phyloP scores from a whole-genome alignment of 2,888 invertebrate genomes.

The Xylota segnis region DNA sequence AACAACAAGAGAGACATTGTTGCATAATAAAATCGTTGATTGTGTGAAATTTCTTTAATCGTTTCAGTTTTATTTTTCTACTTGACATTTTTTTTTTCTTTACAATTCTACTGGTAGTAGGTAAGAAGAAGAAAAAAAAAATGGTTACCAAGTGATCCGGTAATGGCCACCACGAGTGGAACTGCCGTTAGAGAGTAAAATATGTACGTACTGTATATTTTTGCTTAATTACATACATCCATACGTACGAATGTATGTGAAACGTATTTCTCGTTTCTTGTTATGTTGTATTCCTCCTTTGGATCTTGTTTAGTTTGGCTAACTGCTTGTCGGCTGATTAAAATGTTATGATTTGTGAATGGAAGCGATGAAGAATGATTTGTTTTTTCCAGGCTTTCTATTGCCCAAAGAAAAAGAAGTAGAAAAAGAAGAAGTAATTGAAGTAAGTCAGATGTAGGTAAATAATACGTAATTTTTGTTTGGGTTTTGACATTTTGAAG shows the following conservation, averaged over 20 bases:
- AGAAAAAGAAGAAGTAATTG: constrained; percentile 1
- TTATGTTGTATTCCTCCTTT: constrained; percentile 25
- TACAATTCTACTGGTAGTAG: neutral
- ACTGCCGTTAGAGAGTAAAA: constrained; percentile 39
- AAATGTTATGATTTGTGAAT: constrained; percentile 53
- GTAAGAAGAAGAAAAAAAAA: neutral
- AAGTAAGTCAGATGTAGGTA: constrained; percentile 18
- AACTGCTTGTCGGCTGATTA: constrained; percentile 16
- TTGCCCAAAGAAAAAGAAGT: constrained; percentile 5
- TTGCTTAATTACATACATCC: constrained; percentile 38
- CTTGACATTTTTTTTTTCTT: constrained; percentile 9
- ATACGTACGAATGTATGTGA: neutral
- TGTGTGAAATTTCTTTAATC: constrained; percentile 51
- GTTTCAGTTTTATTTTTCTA: constrained; percentile 29
- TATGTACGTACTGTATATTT: constrained; percentile 13
- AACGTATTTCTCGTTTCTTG: constrained; percentile 22
- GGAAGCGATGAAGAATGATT: constrained; percentile 41
- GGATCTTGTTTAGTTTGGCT: constrained; percentile 5
- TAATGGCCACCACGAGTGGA: neutral
- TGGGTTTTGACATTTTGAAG: constrained; percentile 21
- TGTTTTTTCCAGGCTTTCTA: constrained; percentile 26
- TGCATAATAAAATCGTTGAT: constrained; percentile 61
- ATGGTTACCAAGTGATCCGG: neutral
- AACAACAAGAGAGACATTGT: constrained; percentile 50
- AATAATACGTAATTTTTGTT: constrained; percentile 44